phyloP scores from a whole-genome alignment of 2,113 vertebrate species.

The Bujurquina vittata region DNA sequence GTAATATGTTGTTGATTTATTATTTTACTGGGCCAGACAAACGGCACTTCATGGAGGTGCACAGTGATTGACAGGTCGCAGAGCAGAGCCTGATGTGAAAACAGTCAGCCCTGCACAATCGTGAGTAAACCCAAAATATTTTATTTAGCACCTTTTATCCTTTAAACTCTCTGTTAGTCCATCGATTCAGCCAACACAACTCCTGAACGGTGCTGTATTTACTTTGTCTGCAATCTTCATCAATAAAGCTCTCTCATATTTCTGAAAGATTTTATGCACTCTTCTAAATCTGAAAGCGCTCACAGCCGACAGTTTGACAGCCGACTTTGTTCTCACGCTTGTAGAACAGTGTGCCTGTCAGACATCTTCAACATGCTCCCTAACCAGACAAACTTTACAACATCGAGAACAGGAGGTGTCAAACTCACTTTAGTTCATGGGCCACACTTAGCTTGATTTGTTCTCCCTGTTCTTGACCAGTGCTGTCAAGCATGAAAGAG shows the following conservation, averaged over 20 bases:
- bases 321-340: not conserved
- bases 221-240: not conserved
- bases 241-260: not conserved
- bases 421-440: not conserved
- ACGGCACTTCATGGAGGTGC: not conserved
- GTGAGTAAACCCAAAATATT: not conserved
- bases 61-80: not conserved
- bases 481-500: rapidly evolving
- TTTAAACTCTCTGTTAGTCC: not conserved
- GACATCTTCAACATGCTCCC: not conserved
- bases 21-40: not conserved
- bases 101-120: not conserved
- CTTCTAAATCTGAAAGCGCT: not conserved
- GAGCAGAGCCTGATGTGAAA: not conserved
- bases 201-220: not conserved
- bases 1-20: not conserved
- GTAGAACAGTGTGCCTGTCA: not conserved
- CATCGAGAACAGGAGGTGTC: not conserved
- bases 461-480: not conserved
- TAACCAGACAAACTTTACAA: rapidly evolving
- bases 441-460: not conserved
- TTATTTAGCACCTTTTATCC: not conserved
- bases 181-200: not conserved
- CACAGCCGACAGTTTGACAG: not conserved
- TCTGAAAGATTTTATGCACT: not conserved